Conservation (phyloP, 2,888 invertebrate genomes). For the Drosophila flavopinicola region DNA sequence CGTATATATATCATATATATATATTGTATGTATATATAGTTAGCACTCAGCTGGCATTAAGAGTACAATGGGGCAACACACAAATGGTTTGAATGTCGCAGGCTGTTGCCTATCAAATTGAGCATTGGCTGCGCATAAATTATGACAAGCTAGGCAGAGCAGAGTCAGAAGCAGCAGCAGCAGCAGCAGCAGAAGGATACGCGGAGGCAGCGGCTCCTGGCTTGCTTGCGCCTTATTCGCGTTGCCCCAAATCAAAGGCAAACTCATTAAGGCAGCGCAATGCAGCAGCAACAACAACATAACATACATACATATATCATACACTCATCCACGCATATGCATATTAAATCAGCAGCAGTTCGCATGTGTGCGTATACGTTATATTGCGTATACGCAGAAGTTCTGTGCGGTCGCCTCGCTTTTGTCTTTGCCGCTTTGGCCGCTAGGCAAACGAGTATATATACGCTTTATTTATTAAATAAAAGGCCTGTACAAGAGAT, state of each 20-base stretch:
- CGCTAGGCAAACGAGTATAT: slow-evolving; percentile 53
- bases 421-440: slow-evolving; percentile 60
- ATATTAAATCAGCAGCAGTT: slow-evolving; percentile 60
- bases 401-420: slow-evolving; percentile 34
- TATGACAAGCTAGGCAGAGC: slow-evolving; percentile 46
- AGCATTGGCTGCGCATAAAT: slow-evolving; percentile 70
- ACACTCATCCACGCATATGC: slow-evolving; percentile 57
- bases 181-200: not conserved
- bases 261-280: slow-evolving; percentile 66
- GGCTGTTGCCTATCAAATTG: slow-evolving; percentile 68
- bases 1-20: slow-evolving; percentile 1
- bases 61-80: slow-evolving; percentile 37
- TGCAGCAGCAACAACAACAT: slow-evolving; percentile 24
- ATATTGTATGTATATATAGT: slow-evolving; percentile 13
- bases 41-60: slow-evolving; percentile 37
- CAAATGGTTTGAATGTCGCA: slow-evolving; percentile 66
- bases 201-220: slow-evolving; percentile 24
- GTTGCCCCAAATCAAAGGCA: slow-evolving; percentile 71
- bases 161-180: not conserved
- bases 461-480: slow-evolving; percentile 69
- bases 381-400: slow-evolving; percentile 53
- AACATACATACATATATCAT: slow-evolving; percentile 8
- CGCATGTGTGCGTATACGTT: slow-evolving; percentile 63
- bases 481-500: slow-evolving; percentile 52
- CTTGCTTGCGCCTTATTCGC: slow-evolving; percentile 52